Percentiles rank a stretch among this genome's conserved stretches.
phyloP scores from a whole-genome alignment of 2,113 vertebrate species.

The Corythoichthys haematopterus region DNA sequence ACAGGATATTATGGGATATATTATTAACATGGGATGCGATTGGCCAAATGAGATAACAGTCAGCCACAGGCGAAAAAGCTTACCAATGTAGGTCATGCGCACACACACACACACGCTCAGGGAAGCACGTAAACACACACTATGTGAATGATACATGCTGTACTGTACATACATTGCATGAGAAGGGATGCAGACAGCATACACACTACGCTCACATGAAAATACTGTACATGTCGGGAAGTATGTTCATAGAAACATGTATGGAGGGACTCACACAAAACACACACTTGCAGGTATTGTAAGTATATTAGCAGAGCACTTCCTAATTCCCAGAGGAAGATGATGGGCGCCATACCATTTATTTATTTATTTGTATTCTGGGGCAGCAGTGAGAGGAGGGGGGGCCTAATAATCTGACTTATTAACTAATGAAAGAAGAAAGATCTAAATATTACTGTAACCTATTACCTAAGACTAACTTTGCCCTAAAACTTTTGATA shows the following conservation, averaged over 20 bases:
- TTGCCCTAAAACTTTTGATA: too few relatives aligned
- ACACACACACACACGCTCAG: not conserved
- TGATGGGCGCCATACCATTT: not conserved
- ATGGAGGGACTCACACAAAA: not conserved
- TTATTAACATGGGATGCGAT: slow-evolving; percentile 27
- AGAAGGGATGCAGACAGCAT: too few relatives aligned
- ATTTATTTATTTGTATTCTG: not conserved
- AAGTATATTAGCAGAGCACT: not conserved
- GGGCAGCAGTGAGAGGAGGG: slow-evolving; percentile 9
- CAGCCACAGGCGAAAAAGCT: slow-evolving; percentile 43
- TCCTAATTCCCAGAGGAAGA: not conserved
- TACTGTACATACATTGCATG: too few relatives aligned
- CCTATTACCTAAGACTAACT: too few relatives aligned
- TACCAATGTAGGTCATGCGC: slow-evolving; percentile 48
- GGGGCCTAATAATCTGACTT: not conserved
- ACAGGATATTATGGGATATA: slow-evolving; percentile 7
- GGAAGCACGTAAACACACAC: slow-evolving; percentile 19
- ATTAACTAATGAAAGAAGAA: not conserved
- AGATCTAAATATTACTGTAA: not conserved
- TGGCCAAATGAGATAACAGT: slow-evolving; percentile 48
- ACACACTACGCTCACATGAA: too few relatives aligned
- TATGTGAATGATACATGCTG: not conserved
- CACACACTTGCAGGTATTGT: not conserved
- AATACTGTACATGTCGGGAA: too few relatives aligned
- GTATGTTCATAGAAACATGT: not conserved